phyloP scores from a whole-genome alignment of 2,797 vertebrate species.

The Ptychadena robeensis region DNA sequence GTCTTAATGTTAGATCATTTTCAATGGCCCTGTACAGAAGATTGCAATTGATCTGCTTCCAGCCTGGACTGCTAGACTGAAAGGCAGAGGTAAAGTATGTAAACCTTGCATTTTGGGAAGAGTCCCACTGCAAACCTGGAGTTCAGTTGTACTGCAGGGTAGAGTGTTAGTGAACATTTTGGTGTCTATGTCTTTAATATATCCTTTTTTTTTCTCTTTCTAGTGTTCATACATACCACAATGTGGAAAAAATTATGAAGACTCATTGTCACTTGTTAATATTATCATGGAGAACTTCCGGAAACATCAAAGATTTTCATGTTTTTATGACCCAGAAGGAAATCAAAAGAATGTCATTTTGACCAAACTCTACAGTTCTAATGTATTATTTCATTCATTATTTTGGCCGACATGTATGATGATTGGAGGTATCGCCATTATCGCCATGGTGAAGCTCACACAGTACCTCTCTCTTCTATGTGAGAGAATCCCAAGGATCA shows the following conservation, averaged over 20 bases:
- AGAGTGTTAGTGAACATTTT: background rate
- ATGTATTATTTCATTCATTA: constrained; percentile 86
- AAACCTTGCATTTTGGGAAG: too few relatives aligned
- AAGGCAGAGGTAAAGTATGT: too few relatives aligned
- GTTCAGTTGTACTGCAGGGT: too few relatives aligned
- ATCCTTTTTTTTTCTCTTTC: constrained; percentile 20
- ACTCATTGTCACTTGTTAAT: constrained; percentile 79
- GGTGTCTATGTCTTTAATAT: background rate
- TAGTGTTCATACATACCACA: constrained; percentile 94
- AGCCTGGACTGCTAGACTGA: too few relatives aligned
- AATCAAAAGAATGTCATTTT: constrained; percentile 84
- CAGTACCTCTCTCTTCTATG: constrained; percentile 92
- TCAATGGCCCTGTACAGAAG: too few relatives aligned
- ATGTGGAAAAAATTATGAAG: constrained; percentile 86
- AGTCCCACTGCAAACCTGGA: too few relatives aligned
- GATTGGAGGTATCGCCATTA: constrained; percentile 83
- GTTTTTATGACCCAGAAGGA: constrained; percentile 85
- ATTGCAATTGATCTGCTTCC: too few relatives aligned
- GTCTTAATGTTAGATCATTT: too few relatives aligned
- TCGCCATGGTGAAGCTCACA: constrained; percentile 94
- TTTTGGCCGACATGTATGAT: constrained; percentile 93
- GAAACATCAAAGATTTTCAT: constrained; percentile 83
- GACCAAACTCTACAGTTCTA: constrained; percentile 86
- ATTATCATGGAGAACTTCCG: constrained; percentile 89
- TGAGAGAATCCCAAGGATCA: constrained; percentile 85